phyloP scores from a whole-genome alignment of 92 coral and sea anemone genomes.

The Palythoa heliodiscus region DNA sequence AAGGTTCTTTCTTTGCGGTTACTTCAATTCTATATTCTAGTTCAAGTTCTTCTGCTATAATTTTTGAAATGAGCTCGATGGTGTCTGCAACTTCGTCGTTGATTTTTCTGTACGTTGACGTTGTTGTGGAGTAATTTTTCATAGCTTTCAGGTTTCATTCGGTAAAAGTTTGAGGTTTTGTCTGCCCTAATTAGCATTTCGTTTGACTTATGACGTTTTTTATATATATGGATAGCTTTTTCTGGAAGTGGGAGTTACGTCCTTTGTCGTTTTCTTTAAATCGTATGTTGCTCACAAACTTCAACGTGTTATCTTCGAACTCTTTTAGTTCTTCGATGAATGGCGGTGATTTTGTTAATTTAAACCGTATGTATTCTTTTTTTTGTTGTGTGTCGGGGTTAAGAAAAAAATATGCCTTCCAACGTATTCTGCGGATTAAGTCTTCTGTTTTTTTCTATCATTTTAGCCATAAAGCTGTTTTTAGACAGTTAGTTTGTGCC shows the following conservation, averaged over 20 bases:
- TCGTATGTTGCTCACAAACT: background rate
- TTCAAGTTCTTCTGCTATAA: background rate
- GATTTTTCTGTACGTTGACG: conserved; percentile 6
- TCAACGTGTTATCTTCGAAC: too few species aligned
- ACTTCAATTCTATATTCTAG: background rate
- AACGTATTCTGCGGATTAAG: too few species aligned
- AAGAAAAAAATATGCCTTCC: too few species aligned
- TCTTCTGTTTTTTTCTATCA: too few species aligned
- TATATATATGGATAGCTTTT: background rate
- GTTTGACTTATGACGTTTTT: background rate
- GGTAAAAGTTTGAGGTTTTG: background rate
- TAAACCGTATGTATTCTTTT: too few species aligned
- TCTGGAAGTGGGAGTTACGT: background rate
- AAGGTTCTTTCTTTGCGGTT: background rate
- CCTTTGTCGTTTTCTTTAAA: background rate
- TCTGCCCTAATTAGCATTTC: background rate
- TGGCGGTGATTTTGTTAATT: too few species aligned
- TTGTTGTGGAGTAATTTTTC: conserved; percentile 1
- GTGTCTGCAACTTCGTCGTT: background rate
- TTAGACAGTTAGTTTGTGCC: too few species aligned
- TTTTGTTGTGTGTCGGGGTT: too few species aligned
- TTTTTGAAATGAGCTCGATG: background rate
- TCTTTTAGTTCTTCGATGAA: too few species aligned
- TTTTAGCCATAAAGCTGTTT: too few species aligned
- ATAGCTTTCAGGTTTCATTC: conserved; percentile 1